phyloP scores from a whole-genome alignment of 2,797 vertebrate genomes.

The Cyclopterus lumpus region DNA sequence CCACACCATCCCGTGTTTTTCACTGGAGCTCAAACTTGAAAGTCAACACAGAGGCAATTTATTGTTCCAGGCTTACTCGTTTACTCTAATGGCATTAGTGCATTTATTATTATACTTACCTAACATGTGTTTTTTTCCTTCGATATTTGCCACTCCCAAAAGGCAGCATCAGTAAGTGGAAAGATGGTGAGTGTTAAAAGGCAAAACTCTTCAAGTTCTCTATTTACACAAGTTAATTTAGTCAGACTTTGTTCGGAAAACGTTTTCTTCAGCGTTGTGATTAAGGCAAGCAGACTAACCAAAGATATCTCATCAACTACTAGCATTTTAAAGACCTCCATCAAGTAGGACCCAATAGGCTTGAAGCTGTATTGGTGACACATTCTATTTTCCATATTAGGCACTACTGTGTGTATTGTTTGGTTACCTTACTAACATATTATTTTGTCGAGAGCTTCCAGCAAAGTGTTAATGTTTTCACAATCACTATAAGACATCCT shows the following conservation, averaged over 20 bases:
- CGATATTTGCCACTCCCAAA: constrained; percentile 2
- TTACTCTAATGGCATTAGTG: not conserved
- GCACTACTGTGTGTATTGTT: no score
- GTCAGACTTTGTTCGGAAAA: not conserved
- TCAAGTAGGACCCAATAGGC: no score
- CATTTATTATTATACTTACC: not conserved
- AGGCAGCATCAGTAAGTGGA: not conserved
- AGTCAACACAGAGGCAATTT: not conserved
- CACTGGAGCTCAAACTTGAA: not conserved
- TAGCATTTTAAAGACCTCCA: no score
- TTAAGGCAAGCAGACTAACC: not conserved
- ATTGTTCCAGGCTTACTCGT: not conserved
- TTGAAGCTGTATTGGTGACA: no score
- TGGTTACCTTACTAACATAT: no score
- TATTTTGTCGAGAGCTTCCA: no score
- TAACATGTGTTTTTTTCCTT: not conserved
- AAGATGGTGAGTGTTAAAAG: not conserved
- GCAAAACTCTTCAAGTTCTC: not conserved
- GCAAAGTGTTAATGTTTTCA: no score
- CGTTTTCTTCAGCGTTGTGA: not conserved
- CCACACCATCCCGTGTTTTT: constrained; percentile 6
- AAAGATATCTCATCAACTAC: not conserved
- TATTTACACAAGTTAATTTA: not conserved
- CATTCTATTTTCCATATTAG: no score
- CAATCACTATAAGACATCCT: no score